Conservation (phyloP, 53 echinoderm and acorn worm species). For the Echinometra lucunter region DNA sequence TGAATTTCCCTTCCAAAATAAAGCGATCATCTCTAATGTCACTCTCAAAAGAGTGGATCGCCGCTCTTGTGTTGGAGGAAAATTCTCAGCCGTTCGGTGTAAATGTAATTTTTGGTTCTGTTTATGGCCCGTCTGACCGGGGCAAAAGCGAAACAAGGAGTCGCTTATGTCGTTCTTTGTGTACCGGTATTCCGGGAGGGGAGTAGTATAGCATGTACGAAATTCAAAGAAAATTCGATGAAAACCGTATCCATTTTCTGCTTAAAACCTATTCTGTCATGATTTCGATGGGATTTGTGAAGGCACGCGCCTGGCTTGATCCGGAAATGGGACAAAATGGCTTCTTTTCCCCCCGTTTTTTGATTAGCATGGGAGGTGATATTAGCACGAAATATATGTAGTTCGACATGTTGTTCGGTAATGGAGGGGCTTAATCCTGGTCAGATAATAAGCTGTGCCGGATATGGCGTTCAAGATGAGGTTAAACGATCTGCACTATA, state of each 20-base stretch:
- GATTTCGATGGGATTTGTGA: constrained; percentile 11
- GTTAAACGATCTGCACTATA: neutral
- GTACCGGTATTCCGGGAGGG: neutral
- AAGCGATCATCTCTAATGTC: no score
- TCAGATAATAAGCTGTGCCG: neutral
- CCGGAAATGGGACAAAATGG: constrained; percentile 26
- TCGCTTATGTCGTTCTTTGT: neutral
- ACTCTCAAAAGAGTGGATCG: no score
- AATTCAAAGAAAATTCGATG: constrained; percentile 1
- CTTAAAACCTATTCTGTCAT: neutral
- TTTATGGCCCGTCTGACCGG: no score
- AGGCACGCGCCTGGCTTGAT: neutral
- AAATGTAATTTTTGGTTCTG: no score
- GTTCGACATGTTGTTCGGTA: neutral
- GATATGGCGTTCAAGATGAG: neutral
- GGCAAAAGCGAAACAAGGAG: neutral
- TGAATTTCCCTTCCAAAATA: no score
- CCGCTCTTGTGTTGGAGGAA: no score
- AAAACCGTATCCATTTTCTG: neutral
- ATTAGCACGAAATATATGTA: constrained; percentile 3
- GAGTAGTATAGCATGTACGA: neutral
- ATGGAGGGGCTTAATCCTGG: neutral
- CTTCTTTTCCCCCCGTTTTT: neutral
- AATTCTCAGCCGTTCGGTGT: no score
- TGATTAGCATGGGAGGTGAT: neutral